A percentile compares a stretch with the other conserved stretches of the same genome.
phyloP scores from a whole-genome alignment of 92 coral and sea anemone genomes.

The Pocillopora grandis region DNA sequence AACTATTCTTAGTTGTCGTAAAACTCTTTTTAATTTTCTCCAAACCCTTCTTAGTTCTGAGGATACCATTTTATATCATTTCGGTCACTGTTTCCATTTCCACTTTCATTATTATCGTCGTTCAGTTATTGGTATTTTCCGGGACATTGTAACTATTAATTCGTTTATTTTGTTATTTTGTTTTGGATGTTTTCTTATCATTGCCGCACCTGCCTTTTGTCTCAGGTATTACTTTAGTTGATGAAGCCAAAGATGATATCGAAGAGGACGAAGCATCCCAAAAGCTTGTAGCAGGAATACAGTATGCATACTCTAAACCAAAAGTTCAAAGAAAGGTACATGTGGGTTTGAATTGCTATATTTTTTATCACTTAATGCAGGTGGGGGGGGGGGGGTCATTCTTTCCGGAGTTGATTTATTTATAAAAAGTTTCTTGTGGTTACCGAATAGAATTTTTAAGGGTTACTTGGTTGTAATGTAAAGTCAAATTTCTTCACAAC shows the following conservation, averaged over 20 bases:
- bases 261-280: slow-evolving; percentile 76
- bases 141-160: neutral
- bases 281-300: slow-evolving; percentile 80
- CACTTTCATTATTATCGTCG: neutral
- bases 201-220: too few species aligned
- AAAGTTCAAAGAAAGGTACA: slow-evolving; percentile 83
- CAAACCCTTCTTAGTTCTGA: too few species aligned
- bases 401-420: too few species aligned
- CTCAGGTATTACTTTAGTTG: slow-evolving; percentile 87
- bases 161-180: too few species aligned
- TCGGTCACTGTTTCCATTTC: neutral
- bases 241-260: slow-evolving; percentile 80
- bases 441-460: too few species aligned
- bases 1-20: too few species aligned
- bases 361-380: neutral
- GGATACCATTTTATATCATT: neutral
- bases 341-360: neutral
- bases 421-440: too few species aligned
- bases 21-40: too few species aligned
- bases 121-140: neutral
- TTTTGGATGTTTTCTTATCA: too few species aligned
- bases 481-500: too few species aligned
- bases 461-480: too few species aligned
- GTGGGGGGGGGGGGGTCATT: neutral
- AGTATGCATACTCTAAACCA: slow-evolving; percentile 77